Evolutionary conservation across 2,113 vertebrate species (phyloP).

Genomic region (Raja brachyura): DNA sequence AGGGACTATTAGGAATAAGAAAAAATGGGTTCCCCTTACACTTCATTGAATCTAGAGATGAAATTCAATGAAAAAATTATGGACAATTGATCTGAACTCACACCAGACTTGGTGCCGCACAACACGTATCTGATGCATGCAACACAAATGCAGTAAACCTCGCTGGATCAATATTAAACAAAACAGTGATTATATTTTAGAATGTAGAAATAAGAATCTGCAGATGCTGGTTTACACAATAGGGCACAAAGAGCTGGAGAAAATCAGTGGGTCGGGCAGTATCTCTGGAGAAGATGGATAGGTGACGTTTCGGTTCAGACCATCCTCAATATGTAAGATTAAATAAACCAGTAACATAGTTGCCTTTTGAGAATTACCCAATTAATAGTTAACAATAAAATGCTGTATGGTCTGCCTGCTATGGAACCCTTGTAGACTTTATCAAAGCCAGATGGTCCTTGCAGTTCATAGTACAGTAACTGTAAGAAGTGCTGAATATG

Average conservation of each 20-base stretch:
- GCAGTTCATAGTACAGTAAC: neutral
- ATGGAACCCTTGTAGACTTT: neutral
- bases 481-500: neutral
- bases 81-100: neutral
- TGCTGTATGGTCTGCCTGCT: neutral
- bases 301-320: no score
- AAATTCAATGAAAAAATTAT: neutral
- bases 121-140: neutral
- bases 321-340: neutral
- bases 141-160: neutral
- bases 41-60: neutral
- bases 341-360: neutral
- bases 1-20: no score
- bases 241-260: no score
- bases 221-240: no score
- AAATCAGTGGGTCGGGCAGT: no score
- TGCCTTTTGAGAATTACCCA: neutral
- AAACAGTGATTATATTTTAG: neutral
- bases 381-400: neutral
- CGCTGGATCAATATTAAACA: neutral
- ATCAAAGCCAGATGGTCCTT: constrained; percentile 6
- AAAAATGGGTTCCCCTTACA: neutral
- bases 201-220: no score
- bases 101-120: neutral
- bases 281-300: no score